Base-by-base conservation (phyloP, 2,888 invertebrate species). In the Dynastes tityus region DNA sequence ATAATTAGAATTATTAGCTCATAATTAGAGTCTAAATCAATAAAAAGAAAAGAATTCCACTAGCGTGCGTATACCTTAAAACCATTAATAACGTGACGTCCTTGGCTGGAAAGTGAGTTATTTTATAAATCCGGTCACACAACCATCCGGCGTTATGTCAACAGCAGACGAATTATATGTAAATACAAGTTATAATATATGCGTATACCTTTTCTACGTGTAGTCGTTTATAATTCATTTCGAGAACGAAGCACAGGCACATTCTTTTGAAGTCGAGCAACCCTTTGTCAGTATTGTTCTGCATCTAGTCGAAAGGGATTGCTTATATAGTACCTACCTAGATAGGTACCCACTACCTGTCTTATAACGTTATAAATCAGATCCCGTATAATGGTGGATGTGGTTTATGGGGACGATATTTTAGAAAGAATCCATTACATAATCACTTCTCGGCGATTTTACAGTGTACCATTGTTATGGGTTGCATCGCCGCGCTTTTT, bases 51-150 rank as follows among this genome's bases (percentile, higher is more conserved):
- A 8, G 45, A 45, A 45, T 63, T 29, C 32, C 4, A 63, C 9
- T 27, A 63, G 29, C 63, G 29, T 63, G 29, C 29, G 13, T 29
- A 32, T 55, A 22, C 29, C 29, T 63, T 13, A 63, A 29, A 63
- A 32, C 63, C 32, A 63, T 63, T 63, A 32, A 63, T 63, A 27
- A 63, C 63, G 27, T 32, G 63, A 13, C 29, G 63, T 63, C 63
- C 63, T 63, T 63, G 63, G 27, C 9, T 63, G 32, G 63, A 29
- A 63, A 29, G 29, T 63, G 32, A 63, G 32, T 32, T 63, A 32
- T 63, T 63, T 63, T 63, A 63, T 32, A 32, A 63, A 63, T 29
- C 63, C 63, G 63, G 63, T 63, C 63, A 32, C 63, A 63, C 63
- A 32, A 63, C 13, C 63, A 32, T 63, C 63, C 32, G 29, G 63